phyloP scores from a whole-genome alignment of 2,797 vertebrate genomes.

The Poeciliopsis paucimaculata region DNA sequence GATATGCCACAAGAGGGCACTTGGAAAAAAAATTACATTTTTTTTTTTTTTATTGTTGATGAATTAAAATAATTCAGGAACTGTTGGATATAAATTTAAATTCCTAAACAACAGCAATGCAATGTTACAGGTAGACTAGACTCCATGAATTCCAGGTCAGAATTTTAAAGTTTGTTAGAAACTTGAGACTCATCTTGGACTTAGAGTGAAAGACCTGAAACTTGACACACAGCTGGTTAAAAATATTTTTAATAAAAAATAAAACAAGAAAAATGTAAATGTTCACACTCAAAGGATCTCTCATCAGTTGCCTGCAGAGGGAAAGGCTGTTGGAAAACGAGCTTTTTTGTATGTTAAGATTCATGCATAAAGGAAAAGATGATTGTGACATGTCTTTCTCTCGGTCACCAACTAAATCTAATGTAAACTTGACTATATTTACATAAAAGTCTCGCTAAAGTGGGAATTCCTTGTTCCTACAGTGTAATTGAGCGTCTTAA shows the following conservation, averaged over 20 bases:
- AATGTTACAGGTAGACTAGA: too few species aligned
- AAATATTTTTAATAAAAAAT: background rate
- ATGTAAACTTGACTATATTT: background rate
- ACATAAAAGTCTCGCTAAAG: background rate
- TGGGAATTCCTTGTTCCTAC: background rate
- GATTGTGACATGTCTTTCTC: background rate
- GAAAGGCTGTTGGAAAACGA: background rate
- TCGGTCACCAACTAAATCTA: background rate
- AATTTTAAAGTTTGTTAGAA: background rate
- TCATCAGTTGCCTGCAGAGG: background rate
- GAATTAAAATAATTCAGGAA: too few species aligned
- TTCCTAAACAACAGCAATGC: too few species aligned
- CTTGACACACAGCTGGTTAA: background rate
- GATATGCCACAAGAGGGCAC: too few species aligned
- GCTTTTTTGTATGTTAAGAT: background rate
- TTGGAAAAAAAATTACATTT: too few species aligned
- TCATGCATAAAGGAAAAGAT: background rate
- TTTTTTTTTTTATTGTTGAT: too few species aligned
- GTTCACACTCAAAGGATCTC: background rate
- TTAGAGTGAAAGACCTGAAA: background rate
- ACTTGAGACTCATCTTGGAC: background rate
- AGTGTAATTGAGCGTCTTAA: constrained; percentile 6
- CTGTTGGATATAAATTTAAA: too few species aligned
- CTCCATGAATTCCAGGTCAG: too few species aligned
- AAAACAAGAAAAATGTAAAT: background rate